Evolutionary conservation across 2,888 invertebrate genomes (phyloP), one percentile per base, ranked within the genome.

Genomic region (Tenthredo amoena): DNA sequence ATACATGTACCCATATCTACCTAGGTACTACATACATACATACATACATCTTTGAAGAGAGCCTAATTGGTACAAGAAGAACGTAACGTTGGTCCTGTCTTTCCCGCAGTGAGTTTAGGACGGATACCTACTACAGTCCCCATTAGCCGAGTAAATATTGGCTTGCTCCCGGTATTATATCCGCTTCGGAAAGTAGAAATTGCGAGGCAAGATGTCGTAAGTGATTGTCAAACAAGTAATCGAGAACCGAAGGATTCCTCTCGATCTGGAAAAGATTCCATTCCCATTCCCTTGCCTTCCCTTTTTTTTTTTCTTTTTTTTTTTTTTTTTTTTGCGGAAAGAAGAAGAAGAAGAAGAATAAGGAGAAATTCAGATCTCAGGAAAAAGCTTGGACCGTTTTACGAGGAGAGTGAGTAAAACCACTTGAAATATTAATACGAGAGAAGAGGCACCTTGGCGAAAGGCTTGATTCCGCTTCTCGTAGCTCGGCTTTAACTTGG

Each of bases 101-200:
- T 77, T 34, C 77, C 40, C 77, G 77, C 55, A 81, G 81, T 81
- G 81, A 81, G 81, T 81, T 81, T 81, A 81, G 58, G 81, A 15
- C 65, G 31, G 68, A 26, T 68, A 50, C 26, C 26, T 26, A 26
- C 47, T 31, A 37, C 71, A 12, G 65, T 68, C 68, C 85, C 89
- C 89, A 89, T 89, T 89, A 89, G 87, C 87, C 87, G 87, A 87
- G 88, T 89, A 89, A 89, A 89, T 87, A 89, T 89, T 89, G 88
- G 84, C 88, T 84, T 86, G 87, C 85, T 86, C 87, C 83, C 85
- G 62, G 86, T 87, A 88, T 89, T 89, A 89, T 89, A 89, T 89
- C 87, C 86, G 85, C 86, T 71, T 82, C 86, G 84, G 87, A 88
- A 88, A 88, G 87, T 87, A 83, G 85, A 65, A 84, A 86, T 58